A percentile compares a stretch with the other conserved stretches of the same genome.
Conservation (phyloP, 2,797 vertebrate species). For the Lacerta viridis region DNA sequence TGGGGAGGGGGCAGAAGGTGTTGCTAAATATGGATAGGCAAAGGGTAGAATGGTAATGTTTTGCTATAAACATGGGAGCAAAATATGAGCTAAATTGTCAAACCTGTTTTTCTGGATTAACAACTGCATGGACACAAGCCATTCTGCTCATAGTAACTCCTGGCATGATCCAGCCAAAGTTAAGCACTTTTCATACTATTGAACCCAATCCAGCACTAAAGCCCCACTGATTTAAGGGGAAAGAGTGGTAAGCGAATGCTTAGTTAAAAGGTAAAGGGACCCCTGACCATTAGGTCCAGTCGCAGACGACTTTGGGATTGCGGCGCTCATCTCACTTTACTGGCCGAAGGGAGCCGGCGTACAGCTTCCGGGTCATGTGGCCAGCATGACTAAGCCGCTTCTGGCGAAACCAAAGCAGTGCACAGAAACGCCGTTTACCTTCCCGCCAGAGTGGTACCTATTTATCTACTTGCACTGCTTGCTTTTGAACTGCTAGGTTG, state of each 20-base stretch:
- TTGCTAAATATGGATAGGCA: background rate
- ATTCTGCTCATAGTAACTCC: conserved; percentile 44
- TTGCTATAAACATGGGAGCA: background rate
- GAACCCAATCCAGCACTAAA: background rate
- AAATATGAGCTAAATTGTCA: conserved; percentile 38
- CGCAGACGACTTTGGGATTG: too few species aligned
- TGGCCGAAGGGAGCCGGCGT: too few species aligned
- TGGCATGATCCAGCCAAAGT: background rate
- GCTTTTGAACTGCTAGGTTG: too few species aligned
- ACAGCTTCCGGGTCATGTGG: too few species aligned
- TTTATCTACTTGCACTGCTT: too few species aligned
- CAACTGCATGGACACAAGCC: conserved; percentile 21
- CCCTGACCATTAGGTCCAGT: too few species aligned
- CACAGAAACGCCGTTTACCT: too few species aligned
- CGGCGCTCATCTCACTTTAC: too few species aligned
- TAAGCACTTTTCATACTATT: background rate
- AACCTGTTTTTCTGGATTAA: conserved; percentile 44
- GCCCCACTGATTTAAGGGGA: background rate
- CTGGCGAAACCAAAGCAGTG: too few species aligned
- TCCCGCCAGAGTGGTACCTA: too few species aligned
- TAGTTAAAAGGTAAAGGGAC: too few species aligned
- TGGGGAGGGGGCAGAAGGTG: conserved; percentile 37
- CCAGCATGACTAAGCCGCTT: too few species aligned
- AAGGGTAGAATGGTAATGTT: conserved; percentile 29
- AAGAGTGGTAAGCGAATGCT: background rate